phyloP scores from a whole-genome alignment of 2,113 vertebrate species.

The Litocranius walleri region DNA sequence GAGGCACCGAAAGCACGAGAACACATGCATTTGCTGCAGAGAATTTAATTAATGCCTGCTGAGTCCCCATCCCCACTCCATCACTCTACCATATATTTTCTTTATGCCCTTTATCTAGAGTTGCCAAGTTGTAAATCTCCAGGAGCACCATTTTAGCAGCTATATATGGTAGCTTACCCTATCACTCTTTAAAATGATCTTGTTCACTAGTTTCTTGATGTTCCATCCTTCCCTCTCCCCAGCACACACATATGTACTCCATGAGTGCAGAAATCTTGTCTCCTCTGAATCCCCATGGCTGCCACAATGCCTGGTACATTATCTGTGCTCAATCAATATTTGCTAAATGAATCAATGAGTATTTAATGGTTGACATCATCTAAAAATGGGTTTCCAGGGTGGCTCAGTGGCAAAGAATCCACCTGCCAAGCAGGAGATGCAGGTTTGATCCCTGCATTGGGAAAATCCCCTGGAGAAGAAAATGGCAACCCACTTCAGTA shows the following conservation, averaged over 20 bases:
- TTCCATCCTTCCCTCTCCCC: neutral
- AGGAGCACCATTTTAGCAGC: neutral
- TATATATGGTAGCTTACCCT: neutral
- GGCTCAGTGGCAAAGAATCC: neutral
- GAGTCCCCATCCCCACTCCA: neutral
- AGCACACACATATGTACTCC: neutral
- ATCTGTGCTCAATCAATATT: neutral
- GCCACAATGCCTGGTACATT: neutral
- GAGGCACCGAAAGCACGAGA: neutral
- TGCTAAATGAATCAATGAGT: neutral
- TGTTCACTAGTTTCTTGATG: neutral
- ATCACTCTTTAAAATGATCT: neutral
- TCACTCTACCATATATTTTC: neutral
- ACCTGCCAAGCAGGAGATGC: neutral
- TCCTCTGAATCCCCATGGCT: neutral
- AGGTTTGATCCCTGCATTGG: neutral
- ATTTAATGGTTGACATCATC: neutral
- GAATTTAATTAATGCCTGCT: neutral
- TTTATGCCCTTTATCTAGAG: neutral
- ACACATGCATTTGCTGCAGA: neutral
- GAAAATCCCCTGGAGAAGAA: neutral
- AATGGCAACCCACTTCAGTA: neutral
- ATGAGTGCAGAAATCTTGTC: neutral
- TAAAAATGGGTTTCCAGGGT: neutral
- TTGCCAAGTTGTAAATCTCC: neutral